A percentile compares a stretch with the other conserved stretches of the same genome.
Evolutionary conservation across 2,888 invertebrate genomes (phyloP).

Genomic region (Caenorhabditis angaria): DNA sequence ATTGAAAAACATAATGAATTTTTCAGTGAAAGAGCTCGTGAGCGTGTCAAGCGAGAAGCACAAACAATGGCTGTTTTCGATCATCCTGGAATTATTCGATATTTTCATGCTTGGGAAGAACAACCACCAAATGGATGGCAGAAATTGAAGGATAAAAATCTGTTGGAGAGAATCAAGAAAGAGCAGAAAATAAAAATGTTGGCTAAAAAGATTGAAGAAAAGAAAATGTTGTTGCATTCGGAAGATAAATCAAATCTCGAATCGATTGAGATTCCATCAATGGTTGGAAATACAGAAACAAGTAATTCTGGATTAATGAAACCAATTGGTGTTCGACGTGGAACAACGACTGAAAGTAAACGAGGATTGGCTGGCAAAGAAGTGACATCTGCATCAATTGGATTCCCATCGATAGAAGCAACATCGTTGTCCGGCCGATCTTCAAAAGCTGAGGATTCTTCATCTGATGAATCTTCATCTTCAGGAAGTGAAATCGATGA

Average conservation of each 20-base stretch:
- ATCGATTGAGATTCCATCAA: constrained; percentile 34
- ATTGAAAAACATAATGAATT: background rate
- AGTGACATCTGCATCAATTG: background rate
- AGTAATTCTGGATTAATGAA: constrained; percentile 7
- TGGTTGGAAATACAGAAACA: constrained; percentile 21
- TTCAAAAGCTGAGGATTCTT: constrained; percentile 1
- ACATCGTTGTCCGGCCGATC: background rate
- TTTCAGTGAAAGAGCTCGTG: constrained; percentile 82
- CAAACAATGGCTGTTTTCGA: constrained; percentile 92
- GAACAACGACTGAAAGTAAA: constrained; percentile 37
- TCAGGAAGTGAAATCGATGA: background rate
- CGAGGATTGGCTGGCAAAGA: constrained; percentile 13
- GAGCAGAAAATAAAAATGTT: constrained; percentile 24
- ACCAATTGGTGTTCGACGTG: constrained; percentile 18
- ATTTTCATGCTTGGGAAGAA: constrained; percentile 87
- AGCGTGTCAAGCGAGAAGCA: constrained; percentile 91
- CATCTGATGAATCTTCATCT: constrained; percentile 14
- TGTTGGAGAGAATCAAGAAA: constrained; percentile 32
- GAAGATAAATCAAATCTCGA: constrained; percentile 13
- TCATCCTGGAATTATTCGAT: constrained; percentile 92
- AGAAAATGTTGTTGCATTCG: constrained; percentile 1
- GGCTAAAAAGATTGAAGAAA: constrained; percentile 10
- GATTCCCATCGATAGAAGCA: background rate
- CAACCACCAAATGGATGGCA: constrained; percentile 90
- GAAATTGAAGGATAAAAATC: constrained; percentile 51